Evolutionary conservation across 2,113 vertebrate genomes (phyloP).

Genomic region (Platichthys stellatus): DNA sequence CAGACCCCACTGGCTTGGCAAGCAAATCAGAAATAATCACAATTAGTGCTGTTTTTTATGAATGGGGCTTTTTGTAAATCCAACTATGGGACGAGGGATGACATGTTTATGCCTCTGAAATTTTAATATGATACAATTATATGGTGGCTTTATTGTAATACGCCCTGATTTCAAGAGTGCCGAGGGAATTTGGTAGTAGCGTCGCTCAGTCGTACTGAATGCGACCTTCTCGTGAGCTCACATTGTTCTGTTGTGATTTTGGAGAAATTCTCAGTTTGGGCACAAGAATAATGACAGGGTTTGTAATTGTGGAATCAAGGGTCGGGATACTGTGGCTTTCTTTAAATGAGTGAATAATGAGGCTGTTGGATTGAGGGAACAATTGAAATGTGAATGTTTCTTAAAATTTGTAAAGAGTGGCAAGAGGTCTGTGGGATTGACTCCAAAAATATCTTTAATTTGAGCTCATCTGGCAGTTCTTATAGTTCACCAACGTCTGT

Average conservation of each 20-base stretch:
- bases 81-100: constrained; percentile 8
- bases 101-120: constrained; percentile 47
- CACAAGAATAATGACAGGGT: constrained; percentile 79
- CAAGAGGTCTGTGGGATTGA: not conserved
- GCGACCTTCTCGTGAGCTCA: constrained; percentile 8
- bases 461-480: not conserved
- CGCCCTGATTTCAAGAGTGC: constrained; percentile 25
- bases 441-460: not conserved
- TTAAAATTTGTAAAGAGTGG: not conserved
- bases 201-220: constrained; percentile 9
- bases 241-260: constrained; percentile 66
- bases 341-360: constrained; percentile 42
- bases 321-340: constrained; percentile 56
- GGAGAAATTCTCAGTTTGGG: constrained; percentile 80
- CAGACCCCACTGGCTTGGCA: constrained; percentile 14
- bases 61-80: constrained; percentile 31
- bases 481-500: not conserved
- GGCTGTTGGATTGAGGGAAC: constrained; percentile 33
- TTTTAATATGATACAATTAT: constrained; percentile 54
- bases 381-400: constrained; percentile 28
- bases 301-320: constrained; percentile 80
- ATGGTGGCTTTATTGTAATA: constrained; percentile 47
- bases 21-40: constrained; percentile 29
- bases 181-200: constrained; percentile 18
- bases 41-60: not conserved